Base-by-base conservation (phyloP, 1,140 invertebrate genomes). In the Drosophila repleta region DNA sequence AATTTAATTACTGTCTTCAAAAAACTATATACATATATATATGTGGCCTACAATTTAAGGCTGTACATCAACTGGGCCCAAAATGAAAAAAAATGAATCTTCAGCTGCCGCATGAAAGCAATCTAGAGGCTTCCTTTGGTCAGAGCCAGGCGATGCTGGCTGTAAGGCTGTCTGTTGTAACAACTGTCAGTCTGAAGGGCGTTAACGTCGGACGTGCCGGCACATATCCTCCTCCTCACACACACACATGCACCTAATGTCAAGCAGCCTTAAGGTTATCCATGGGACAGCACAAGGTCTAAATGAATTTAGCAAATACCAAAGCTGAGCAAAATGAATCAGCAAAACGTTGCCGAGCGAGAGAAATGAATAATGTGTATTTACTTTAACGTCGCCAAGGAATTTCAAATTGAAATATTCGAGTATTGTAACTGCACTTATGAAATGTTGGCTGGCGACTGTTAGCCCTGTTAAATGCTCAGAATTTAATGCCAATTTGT, bases 121-220 rank as follows among this genome's bases (percentile, higher is more conserved):
- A 41, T 17, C 39, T 26, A 46, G 10, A 35, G 51, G 26, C 39
- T 29, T 64, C n/a, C 17, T 46, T 26, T n/a, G 48, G 37, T 49
- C 39, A 29, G 18, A 35, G 18, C 37, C 45, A 24, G 10, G 58
- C 6, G 39, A 24, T 24, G 49, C 32, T 29, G 8, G 1, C 4
- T 32, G 26, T 13, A 11, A 7, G 2, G 4, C 26, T 67, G 65
- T 35, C 41, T 48, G 39, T 61, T 68, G 57, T 52, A 49, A 7
- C 48, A 52, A 56, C 48, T 61, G 65, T 56, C 51, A 70, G 61
- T 21, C 51, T 8, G 41, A 37, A 49, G 39, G 37, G 51, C 43
- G 62, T 56, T 65, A 46, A 60, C 41, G 51, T 56, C 26, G 51
- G 62, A 65, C 52, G 62, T 65, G 62, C 52, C 41, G 29, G 52